A percentile compares a stretch with the other conserved stretches of the same genome.
Conservation (phyloP, 2,113 vertebrate genomes). For the Cyanoderma ruficeps region DNA sequence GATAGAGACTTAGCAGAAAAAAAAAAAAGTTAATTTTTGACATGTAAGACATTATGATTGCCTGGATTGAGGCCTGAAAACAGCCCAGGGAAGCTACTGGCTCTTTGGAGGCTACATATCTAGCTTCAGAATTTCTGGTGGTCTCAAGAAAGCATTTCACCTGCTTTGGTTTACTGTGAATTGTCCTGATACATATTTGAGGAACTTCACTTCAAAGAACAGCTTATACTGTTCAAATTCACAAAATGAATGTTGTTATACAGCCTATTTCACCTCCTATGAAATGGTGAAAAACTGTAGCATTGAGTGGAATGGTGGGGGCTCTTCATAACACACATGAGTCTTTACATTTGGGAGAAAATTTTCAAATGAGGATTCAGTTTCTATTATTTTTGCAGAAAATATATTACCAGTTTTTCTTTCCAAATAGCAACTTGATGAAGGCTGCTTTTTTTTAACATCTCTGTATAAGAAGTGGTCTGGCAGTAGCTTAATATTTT, state of each 20-base stretch:
- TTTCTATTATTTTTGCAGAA: neutral
- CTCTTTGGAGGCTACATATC: neutral
- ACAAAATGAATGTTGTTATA: neutral
- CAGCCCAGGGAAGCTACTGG: neutral
- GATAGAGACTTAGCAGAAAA: neutral
- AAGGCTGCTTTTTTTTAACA: neutral
- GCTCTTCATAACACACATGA: neutral
- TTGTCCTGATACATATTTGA: neutral
- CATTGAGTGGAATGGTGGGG: neutral
- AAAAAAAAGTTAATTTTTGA: neutral
- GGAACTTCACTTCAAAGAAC: neutral
- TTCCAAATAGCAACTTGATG: neutral
- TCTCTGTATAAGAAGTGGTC: neutral
- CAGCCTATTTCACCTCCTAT: neutral
- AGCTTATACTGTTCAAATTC: neutral
- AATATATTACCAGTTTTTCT: neutral
- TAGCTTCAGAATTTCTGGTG: neutral
- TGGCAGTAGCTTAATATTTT: neutral
- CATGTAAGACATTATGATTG: neutral
- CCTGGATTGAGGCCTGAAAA: neutral
- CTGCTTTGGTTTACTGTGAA: neutral
- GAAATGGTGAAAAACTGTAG: neutral
- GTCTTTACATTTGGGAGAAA: neutral
- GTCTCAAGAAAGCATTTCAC: neutral
- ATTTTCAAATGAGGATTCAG: neutral